Conservation (phyloP, 2,797 vertebrate genomes). For the Melanotaenia boesemani region DNA sequence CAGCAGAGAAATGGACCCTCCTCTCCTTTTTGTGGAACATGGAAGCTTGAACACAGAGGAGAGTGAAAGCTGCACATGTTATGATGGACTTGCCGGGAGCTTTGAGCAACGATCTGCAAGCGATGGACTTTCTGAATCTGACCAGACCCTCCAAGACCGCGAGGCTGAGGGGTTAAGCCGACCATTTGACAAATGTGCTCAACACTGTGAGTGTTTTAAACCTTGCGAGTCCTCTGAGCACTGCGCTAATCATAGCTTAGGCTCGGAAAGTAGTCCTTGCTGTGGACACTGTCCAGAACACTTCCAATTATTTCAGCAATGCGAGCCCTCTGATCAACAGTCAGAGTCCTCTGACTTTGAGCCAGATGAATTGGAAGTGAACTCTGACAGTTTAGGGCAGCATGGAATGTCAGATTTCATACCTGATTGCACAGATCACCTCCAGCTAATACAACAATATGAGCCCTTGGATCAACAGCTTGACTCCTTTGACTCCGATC, state of each 20-base stretch:
- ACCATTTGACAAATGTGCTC: conserved; percentile 63
- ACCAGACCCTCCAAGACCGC: conserved; percentile 43
- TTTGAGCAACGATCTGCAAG: conserved; percentile 63
- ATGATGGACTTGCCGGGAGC: conserved; percentile 45
- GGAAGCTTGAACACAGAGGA: conserved; percentile 41
- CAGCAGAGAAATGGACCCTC: conserved; percentile 46
- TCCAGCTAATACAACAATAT: conserved; percentile 44
- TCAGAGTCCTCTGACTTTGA: conserved; percentile 57
- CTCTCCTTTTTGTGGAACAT: conserved; percentile 43
- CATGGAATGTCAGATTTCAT: conserved; percentile 48
- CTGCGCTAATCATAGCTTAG: conserved; percentile 73
- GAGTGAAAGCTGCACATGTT: conserved; percentile 44
- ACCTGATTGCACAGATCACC: conserved; percentile 30
- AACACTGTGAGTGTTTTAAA: conserved; percentile 71
- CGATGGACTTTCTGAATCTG: conserved; percentile 56
- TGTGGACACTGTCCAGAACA: conserved; percentile 69
- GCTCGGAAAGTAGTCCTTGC: conserved; percentile 57
- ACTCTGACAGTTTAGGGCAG: conserved; percentile 52
- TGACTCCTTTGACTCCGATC: conserved; percentile 61
- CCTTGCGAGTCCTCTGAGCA: conserved; percentile 64
- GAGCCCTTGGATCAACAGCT: conserved; percentile 36
- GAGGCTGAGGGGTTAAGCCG: conserved; percentile 65
- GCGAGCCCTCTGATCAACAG: conserved; percentile 60
- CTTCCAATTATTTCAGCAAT: conserved; percentile 71
- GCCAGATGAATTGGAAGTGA: conserved; percentile 55